These are phyloP conservation scores for Drosophila stalkeri DNA, from an alignment of 2,888 invertebrate genomes.

Conservation along the genomic window DNA sequence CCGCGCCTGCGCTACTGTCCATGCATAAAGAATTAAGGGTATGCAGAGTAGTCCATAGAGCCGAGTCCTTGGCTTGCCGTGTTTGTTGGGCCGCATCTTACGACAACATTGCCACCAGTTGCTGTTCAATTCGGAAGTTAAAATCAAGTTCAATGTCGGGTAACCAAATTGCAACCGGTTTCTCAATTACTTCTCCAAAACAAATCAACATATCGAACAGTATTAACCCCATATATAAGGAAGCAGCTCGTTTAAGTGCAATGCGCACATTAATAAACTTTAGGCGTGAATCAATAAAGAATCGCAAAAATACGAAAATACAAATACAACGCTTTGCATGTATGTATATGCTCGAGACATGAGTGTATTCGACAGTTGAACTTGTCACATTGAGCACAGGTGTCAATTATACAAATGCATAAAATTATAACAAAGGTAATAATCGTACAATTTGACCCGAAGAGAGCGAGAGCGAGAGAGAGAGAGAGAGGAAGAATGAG, in stretches of 20 bases:
- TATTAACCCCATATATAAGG: slow-evolving; percentile 60
- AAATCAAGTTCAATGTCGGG: slow-evolving; percentile 46
- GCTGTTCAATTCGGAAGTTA: slow-evolving; percentile 54
- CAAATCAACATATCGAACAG: slow-evolving; percentile 32
- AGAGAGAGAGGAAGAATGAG: background rate
- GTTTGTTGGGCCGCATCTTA: slow-evolving; percentile 59
- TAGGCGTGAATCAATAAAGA: slow-evolving; percentile 49
- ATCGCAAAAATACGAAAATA: background rate
- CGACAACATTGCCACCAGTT: slow-evolving; percentile 58
- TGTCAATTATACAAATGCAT: slow-evolving; percentile 27
- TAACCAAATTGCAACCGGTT: slow-evolving; percentile 45
- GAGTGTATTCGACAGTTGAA: slow-evolving; percentile 37
- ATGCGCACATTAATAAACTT: slow-evolving; percentile 54
- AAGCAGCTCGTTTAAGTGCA: slow-evolving; percentile 50
- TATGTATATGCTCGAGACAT: background rate
- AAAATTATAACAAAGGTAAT: slow-evolving; percentile 33
- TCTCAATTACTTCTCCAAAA: slow-evolving; percentile 14
- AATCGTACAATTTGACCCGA: slow-evolving; percentile 21
- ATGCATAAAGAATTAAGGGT: slow-evolving; percentile 36
- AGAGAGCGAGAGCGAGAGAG: background rate
- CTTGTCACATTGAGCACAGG: slow-evolving; percentile 19
- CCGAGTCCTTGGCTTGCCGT: slow-evolving; percentile 54
- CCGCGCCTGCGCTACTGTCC: slow-evolving; percentile 27
- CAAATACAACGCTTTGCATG: background rate
- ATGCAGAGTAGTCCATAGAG: slow-evolving; percentile 45